These are phyloP conservation scores for Luehdorfia chinensis DNA, from an alignment of 1,140 invertebrate genomes.

Conservation along the genomic window DNA sequence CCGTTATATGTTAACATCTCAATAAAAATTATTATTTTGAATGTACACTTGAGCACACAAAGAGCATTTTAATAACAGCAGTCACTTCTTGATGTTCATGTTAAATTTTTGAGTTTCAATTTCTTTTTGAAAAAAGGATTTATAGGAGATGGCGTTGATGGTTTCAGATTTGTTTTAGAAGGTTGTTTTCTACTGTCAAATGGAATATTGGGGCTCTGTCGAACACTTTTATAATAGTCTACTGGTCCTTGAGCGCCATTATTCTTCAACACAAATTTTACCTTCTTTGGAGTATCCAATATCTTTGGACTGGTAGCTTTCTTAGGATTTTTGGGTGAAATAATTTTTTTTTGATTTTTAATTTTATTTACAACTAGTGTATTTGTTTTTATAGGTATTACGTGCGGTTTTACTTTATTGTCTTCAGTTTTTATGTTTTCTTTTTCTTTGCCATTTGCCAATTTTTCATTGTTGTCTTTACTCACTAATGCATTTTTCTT, in stretches of 20 bases:
- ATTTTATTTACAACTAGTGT: conserved; percentile 44
- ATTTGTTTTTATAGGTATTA: conserved; percentile 28
- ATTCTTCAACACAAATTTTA: conserved; percentile 82
- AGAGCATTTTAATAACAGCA: no score
- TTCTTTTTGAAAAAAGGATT: conserved; percentile 85
- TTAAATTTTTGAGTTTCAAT: conserved; percentile 28
- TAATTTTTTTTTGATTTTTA: conserved; percentile 46
- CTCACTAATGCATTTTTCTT: conserved; percentile 12
- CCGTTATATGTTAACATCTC: no score
- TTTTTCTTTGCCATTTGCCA: conserved; percentile 15
- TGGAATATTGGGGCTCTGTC: conserved; percentile 84
- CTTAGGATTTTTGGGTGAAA: conserved; percentile 20
- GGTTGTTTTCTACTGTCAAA: conserved; percentile 84
- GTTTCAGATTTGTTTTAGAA: conserved; percentile 82
- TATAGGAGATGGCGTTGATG: conserved; percentile 82
- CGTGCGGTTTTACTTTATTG: conserved; percentile 6
- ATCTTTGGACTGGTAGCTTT: conserved; percentile 22
- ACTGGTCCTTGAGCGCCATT: conserved; percentile 82
- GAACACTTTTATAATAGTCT: conserved; percentile 83
- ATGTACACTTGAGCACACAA: no score
- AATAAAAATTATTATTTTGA: no score
- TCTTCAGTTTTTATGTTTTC: neutral
- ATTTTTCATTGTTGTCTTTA: conserved; percentile 19
- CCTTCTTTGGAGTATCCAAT: conserved; percentile 62
- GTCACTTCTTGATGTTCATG: no score